Conservation (phyloP, 2,797 vertebrate species). For the Paratrypauchen microcephalus region DNA sequence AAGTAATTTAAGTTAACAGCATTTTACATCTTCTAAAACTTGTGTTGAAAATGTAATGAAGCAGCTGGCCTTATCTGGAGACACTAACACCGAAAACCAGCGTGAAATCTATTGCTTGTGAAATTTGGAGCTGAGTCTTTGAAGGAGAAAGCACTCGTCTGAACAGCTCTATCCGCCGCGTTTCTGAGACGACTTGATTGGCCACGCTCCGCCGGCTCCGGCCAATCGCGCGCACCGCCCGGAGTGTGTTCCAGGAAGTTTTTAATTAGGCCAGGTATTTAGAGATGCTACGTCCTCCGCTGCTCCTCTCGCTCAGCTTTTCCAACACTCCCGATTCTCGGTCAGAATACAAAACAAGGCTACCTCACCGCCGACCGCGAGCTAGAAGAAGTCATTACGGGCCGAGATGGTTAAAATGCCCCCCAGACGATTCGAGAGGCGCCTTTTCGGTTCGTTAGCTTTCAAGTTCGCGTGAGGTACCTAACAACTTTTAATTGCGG, state of each 20-base stretch:
- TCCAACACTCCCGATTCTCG: conserved; percentile 1
- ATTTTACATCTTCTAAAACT: not conserved
- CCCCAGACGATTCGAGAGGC: not conserved
- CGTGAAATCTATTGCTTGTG: not conserved
- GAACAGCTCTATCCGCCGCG: not conserved
- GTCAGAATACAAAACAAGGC: conserved; percentile 32
- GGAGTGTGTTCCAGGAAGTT: conserved; percentile 14
- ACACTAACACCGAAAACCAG: not conserved
- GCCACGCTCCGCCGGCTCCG: conserved; percentile 12
- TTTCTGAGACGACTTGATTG: conserved; percentile 4
- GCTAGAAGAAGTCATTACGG: conserved; percentile 24
- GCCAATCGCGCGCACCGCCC: not conserved
- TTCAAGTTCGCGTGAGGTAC: conserved; percentile 5
- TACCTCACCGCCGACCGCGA: conserved; percentile 12
- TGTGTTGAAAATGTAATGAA: not conserved
- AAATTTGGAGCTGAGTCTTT: not conserved
- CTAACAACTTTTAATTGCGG: conserved; percentile 23
- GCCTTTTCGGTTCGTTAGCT: conserved; percentile 6
- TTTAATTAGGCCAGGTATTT: conserved; percentile 39
- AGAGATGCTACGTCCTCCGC: conserved; percentile 17
- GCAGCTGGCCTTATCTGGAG: not conserved
- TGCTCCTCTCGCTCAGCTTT: conserved; percentile 11
- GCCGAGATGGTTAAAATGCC: conserved; percentile 11
- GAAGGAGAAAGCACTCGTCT: conserved; percentile 6
- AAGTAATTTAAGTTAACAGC: too few relatives aligned